A percentile compares a stretch with the other conserved stretches of the same genome.
These are phyloP conservation scores for Agrilus cyanescens DNA, from an alignment of 2,888 invertebrate genomes.

Conservation along the genomic window DNA sequence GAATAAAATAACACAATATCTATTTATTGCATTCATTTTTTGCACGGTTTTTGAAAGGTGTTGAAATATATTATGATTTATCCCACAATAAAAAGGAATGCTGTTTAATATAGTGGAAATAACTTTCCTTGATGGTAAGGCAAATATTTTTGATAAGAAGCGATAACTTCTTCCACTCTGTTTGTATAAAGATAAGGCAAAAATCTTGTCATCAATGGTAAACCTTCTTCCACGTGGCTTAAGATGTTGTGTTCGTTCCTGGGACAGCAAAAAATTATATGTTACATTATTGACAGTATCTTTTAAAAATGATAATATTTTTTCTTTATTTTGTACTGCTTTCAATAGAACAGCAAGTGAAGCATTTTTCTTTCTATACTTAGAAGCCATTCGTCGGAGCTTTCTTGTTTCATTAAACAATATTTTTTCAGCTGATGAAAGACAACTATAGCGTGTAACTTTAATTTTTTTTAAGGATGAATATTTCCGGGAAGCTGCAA, in stretches of 20 bases:
- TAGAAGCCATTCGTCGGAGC: no score
- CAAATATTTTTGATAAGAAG: slow-evolving; percentile 7
- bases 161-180: slow-evolving; percentile 3
- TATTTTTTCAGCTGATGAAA: no score
- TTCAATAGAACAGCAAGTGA: no score
- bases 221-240: slow-evolving; percentile 6
- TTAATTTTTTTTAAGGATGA: no score
- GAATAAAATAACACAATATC: slow-evolving; percentile 5
- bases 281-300: background rate
- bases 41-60: background rate
- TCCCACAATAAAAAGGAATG: slow-evolving; percentile 2
- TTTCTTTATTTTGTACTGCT: no score
- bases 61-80: slow-evolving; percentile 3
- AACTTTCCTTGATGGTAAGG: slow-evolving; percentile 4
- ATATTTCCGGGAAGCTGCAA: no score
- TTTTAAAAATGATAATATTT: background rate
- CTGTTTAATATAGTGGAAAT: background rate
- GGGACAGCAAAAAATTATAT: background rate
- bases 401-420: no score
- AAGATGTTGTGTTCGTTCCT: background rate
- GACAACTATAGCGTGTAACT: no score
- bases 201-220: slow-evolving; percentile 6
- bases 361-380: no score
- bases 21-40: slow-evolving; percentile 2
- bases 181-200: slow-evolving; percentile 4